Conservation (phyloP, 2,113 vertebrate species). For the Paralichthys olivaceus region DNA sequence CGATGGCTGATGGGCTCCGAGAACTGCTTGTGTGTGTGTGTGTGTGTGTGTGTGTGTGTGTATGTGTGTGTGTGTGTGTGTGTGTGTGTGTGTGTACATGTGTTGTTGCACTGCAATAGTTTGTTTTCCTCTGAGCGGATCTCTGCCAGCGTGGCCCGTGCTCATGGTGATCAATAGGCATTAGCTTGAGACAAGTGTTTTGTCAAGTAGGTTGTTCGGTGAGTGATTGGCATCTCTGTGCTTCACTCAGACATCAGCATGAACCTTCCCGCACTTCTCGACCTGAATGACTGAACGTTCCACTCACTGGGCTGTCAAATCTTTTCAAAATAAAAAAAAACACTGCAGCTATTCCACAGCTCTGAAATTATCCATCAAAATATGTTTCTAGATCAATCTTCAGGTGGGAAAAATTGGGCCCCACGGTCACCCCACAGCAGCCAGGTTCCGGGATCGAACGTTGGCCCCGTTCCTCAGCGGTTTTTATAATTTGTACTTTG, state of each 20-base stretch:
- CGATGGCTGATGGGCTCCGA: too few species aligned
- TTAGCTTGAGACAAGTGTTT: conserved; percentile 64
- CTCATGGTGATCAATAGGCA: conserved; percentile 62
- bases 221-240: conserved; percentile 53
- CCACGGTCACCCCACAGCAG: neutral
- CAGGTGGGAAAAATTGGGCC: neutral
- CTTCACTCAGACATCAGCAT: conserved; percentile 27
- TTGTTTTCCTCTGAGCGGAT: conserved; percentile 51
- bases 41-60: too few species aligned
- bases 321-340: neutral
- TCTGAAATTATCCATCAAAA: conserved; percentile 25
- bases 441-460: neutral
- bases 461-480: neutral
- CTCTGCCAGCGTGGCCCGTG: conserved; percentile 27
- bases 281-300: conserved; percentile 8
- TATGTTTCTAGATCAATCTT: conserved; percentile 4
- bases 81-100: neutral
- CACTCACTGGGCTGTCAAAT: conserved; percentile 22
- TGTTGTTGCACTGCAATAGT: conserved; percentile 29
- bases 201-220: conserved; percentile 51
- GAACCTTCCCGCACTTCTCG: conserved; percentile 18
- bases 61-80: neutral
- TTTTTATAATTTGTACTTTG: neutral
- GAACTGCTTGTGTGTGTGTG: too few species aligned
- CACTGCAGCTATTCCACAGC: neutral